Base-by-base conservation (phyloP, 2,888 invertebrate species). In the Halictus quadricinctus region DNA sequence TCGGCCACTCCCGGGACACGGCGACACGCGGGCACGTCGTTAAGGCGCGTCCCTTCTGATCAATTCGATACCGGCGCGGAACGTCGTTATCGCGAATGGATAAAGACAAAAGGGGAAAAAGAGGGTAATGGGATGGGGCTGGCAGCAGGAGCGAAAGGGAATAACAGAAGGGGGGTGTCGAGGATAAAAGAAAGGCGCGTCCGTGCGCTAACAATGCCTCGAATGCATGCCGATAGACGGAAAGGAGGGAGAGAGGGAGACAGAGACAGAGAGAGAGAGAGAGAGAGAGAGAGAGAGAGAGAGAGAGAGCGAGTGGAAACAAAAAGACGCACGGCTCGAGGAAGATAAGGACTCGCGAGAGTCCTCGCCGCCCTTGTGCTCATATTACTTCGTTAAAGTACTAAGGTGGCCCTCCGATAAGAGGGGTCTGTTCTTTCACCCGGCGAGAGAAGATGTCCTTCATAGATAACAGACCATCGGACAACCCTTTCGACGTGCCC, bases 11-110 rank as follows among this genome's bases (percentile, higher is more conserved):
- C 76, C 80, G 58, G 46, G 58, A 18, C 48, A 83, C 80, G 48
- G 72, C 50, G 54, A 21, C 77, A 83, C 77, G 74, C 70, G 76
- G 58, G 72, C 60, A 77, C 77, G 76, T 87, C 88, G 88, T 88
- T 88, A 90, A 78, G 80, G 82, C 75, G 60, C 76, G 79, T 64
- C 79, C 83, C 81, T 76, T 81, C 80, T 83, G 88, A 89, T 88
- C 82, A 84, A 85, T 86, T 80, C 72, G 84, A 83, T 85, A 84
- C 80, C 75, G 64, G 72, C 75, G 81, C 73, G 81, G 86, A 88
- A 87, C 80, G 76, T 90, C 86, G 83, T 90, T 90, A 90, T 88
- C 86, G 84, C 76, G 79, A 78, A 80, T 79, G 81, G 80, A 73
- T 81, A 82, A 85, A 82, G 85, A 82, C 79, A 75, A 80, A 85